phyloP scores from a whole-genome alignment of 2,797 vertebrate genomes.

The Pempheris klunzingeri region DNA sequence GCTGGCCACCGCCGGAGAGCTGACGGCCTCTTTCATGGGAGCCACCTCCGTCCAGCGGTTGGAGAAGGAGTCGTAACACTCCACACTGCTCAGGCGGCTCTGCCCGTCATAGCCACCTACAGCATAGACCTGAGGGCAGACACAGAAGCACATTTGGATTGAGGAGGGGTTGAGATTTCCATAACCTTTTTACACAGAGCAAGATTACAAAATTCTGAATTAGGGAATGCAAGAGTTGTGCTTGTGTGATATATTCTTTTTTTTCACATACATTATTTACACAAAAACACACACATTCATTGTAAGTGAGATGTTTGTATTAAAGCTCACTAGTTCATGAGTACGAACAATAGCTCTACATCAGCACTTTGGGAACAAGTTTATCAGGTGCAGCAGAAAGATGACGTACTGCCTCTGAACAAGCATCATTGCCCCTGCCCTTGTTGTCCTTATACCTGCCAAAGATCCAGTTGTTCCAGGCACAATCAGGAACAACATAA shows the following conservation, averaged over 20 bases:
- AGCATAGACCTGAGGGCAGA: constrained; percentile 91
- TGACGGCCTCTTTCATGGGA: constrained; percentile 96
- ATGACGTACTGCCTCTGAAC: constrained; percentile 34
- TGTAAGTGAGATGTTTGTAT: constrained; percentile 2
- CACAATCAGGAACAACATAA: not conserved
- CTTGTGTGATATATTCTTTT: not conserved
- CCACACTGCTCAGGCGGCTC: constrained; percentile 94
- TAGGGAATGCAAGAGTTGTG: not conserved
- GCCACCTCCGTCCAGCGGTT: constrained; percentile 98
- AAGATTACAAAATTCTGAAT: not conserved
- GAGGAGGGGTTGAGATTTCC: not conserved
- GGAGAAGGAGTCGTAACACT: constrained; percentile 98
- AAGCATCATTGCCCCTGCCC: constrained; percentile 8
- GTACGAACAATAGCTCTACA: constrained; percentile 20
- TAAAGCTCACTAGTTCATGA: constrained; percentile 4
- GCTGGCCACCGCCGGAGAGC: constrained; percentile 95
- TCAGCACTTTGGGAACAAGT: constrained; percentile 63
- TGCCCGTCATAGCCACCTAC: constrained; percentile 98
- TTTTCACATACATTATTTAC: not conserved
- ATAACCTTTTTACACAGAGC: not conserved
- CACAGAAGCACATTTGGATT: constrained; percentile 28
- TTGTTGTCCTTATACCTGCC: not conserved
- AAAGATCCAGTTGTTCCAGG: not conserved
- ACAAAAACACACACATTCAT: constrained; percentile 15
- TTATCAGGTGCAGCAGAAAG: constrained; percentile 37